Evolutionary conservation across 1,140 invertebrate genomes (phyloP), one percentile per base, ranked within the genome.

Genomic region (Zaprionus vittiger): DNA sequence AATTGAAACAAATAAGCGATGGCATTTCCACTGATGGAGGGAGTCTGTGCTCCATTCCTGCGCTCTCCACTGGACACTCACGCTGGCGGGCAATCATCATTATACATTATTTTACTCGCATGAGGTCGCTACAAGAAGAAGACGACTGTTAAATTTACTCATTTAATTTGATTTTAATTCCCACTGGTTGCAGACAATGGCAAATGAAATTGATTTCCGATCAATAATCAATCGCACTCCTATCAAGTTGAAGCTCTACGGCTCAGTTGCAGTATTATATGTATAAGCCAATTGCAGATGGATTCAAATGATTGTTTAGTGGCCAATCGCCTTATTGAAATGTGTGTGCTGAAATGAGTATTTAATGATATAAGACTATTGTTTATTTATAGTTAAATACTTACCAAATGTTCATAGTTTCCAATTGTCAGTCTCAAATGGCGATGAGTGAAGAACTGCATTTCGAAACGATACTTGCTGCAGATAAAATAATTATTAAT

Each of bases 1-100:
- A 77, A 77, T 73, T 73, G 74, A 73, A 68, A 68, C 75, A 77
- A 73, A 73, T 73, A 77, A 73, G 62, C 54, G 70, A 67, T 66
- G 67, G 41, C 56, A 14, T 44, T n/a, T 38, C 38, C 47, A 55
- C 47, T 59, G 57, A 55, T 49, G 28, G 24, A 24, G 24, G 34
- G 20, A 22, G 61, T n/a, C 26, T 52, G 26, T 56, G 49, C 37
- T 31, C 28, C 60, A 24, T 41, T 49, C 12, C 24, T 56, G 17
- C 28, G 6, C 24, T 37, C 17, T 22, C 26, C 52, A 24, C 17
- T 22, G 31, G 37, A 49, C 41, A 12, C 1, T 7, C 6, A 17
- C 26, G 1, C 24, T 62, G 15, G 12, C n/a, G 31, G 31, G n/a
- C 17, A 55, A 61, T 65, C 55, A 65, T 72, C 73, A 66, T 61